These are phyloP conservation scores for Zosterops hypoxanthus DNA, from an alignment of 2,113 vertebrate species.

Conservation along the genomic window DNA sequence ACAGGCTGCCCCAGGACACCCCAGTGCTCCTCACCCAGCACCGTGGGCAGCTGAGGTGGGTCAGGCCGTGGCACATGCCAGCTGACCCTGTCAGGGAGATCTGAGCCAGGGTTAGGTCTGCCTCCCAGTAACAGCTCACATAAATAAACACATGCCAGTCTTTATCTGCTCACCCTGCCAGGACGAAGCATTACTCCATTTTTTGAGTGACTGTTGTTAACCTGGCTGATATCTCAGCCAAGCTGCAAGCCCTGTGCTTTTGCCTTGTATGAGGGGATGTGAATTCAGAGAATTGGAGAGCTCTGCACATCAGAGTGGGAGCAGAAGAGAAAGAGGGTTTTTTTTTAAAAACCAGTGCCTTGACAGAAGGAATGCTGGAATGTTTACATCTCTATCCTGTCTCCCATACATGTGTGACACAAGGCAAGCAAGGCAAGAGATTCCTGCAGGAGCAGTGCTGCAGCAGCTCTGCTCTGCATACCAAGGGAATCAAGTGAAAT, in stretches of 20 bases:
- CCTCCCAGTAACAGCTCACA: not conserved
- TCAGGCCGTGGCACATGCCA: not conserved
- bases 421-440: not conserved
- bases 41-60: not conserved
- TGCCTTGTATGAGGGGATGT: not conserved
- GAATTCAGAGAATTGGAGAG: not conserved
- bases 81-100: rapidly evolving
- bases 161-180: not conserved
- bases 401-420: rapidly evolving
- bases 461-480: not conserved
- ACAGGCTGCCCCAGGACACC: not conserved
- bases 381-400: not conserved
- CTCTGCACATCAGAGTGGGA: not conserved
- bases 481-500: not conserved
- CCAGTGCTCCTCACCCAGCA: not conserved
- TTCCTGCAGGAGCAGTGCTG: not conserved
- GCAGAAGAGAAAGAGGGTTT: not conserved
- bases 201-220: rapidly evolving
- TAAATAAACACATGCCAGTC: not conserved
- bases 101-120: not conserved
- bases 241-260: rapidly evolving
- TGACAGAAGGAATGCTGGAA: not conserved
- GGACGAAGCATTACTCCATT: rapidly evolving
- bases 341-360: not conserved
- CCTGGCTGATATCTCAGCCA: not conserved